Percentiles rank a stretch among this genome's conserved stretches.
Conservation (phyloP, 2,113 vertebrate genomes). For the Tragelaphus scriptus region DNA sequence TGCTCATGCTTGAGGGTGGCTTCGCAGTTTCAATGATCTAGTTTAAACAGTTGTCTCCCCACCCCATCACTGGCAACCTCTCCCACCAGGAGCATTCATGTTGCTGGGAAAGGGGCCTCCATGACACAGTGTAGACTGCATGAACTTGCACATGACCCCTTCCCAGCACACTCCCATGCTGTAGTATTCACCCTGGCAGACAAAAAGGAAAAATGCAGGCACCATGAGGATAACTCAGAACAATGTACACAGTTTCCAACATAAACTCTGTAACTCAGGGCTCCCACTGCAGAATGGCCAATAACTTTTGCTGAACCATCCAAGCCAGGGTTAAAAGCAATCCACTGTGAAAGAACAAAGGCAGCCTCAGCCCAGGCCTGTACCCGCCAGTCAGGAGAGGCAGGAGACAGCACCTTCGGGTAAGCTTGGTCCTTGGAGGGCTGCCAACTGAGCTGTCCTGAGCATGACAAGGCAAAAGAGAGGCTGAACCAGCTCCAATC, state of each 20-base stretch:
- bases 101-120: neutral
- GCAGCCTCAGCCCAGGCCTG: neutral
- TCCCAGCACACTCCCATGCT: neutral
- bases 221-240: neutral
- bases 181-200: neutral
- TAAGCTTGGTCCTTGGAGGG: neutral
- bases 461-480: slow-evolving; percentile 15
- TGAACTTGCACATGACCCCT: neutral
- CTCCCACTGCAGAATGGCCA: slow-evolving; percentile 11
- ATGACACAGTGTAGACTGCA: neutral
- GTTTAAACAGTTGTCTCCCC: neutral
- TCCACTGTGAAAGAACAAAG: slow-evolving; percentile 50
- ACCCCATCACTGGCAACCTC: neutral
- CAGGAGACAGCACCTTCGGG: neutral
- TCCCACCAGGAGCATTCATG: fast-evolving
- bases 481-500: neutral
- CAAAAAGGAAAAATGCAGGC: slow-evolving; percentile 19
- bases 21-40: neutral
- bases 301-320: slow-evolving; percentile 41
- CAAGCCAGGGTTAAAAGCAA: slow-evolving; percentile 40
- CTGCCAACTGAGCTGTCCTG: neutral
- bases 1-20: neutral
- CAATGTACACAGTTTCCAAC: slow-evolving; percentile 26
- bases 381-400: neutral
- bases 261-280: neutral